Conservation (phyloP, 1,140 invertebrate species). For the Epicauta chinensis region DNA sequence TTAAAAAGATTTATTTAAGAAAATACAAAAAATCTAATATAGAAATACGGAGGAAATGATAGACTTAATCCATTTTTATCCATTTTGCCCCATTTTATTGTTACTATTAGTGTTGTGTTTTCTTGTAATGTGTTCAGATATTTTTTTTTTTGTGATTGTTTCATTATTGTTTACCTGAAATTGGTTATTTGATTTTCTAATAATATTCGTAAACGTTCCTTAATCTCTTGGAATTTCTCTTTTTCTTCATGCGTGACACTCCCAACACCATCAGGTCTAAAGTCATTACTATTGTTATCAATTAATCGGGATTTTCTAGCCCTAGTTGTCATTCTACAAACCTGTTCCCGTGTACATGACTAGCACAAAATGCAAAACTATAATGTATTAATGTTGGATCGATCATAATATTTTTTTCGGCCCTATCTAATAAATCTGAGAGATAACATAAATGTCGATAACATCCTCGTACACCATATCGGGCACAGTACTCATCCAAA, state of each 20-base stretch:
- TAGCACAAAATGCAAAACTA: slow-evolving; percentile 98
- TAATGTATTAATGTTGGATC: slow-evolving; percentile 98
- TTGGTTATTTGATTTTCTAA: slow-evolving; percentile 99
- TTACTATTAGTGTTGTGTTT: too few relatives aligned
- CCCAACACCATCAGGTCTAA: slow-evolving; percentile 94
- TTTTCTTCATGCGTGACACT: slow-evolving; percentile 97
- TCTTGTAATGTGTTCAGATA: too few relatives aligned
- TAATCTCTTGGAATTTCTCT: slow-evolving; percentile 96
- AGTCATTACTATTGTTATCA: slow-evolving; percentile 43
- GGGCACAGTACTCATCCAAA: slow-evolving; percentile 96
- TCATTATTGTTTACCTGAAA: slow-evolving; percentile 65
- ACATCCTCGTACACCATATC: slow-evolving; percentile 94
- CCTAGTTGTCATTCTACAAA: slow-evolving; percentile 46
- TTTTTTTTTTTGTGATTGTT: too few relatives aligned
- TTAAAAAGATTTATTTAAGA: too few relatives aligned
- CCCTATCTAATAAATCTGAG: slow-evolving; percentile 90
- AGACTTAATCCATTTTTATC: too few relatives aligned
- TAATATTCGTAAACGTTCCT: slow-evolving; percentile 85
- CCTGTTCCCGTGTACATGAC: slow-evolving; percentile 97
- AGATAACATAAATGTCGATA: slow-evolving; percentile 95
- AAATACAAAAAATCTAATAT: too few relatives aligned
- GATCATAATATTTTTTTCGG: slow-evolving; percentile 92
- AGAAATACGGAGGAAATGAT: too few relatives aligned
- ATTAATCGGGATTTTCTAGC: slow-evolving; percentile 35
- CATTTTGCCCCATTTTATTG: too few relatives aligned